Evolutionary conservation across 2,888 invertebrate species (phyloP).

Genomic region (Iselma pallidipennis): DNA sequence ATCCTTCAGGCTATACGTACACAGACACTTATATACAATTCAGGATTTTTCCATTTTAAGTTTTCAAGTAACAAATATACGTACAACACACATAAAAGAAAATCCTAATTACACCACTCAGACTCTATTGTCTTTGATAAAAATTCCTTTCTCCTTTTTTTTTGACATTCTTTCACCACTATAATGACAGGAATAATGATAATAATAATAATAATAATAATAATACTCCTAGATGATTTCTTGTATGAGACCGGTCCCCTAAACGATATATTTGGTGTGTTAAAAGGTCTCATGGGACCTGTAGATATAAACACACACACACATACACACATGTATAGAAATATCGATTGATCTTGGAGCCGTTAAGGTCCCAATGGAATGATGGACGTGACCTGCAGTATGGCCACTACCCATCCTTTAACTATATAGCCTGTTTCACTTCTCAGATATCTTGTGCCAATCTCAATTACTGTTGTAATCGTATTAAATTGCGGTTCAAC

Average conservation of each 20-base stretch:
- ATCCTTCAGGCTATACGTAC: background rate
- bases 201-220: background rate
- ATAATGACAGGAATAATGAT: background rate
- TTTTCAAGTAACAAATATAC: background rate
- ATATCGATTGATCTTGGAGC: conserved; percentile 31
- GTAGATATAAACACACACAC: background rate
- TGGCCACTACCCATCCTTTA: conserved; percentile 11
- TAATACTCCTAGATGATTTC: background rate
- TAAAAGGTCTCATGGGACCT: background rate
- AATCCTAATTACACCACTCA: background rate
- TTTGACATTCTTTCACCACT: background rate
- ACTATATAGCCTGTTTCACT: background rate
- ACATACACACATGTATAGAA: background rate
- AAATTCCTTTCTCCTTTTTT: background rate
- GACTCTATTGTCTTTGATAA: background rate
- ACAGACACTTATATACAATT: background rate
- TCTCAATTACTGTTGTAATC: conserved; percentile 31
- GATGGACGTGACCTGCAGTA: conserved; percentile 30
- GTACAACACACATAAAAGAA: background rate
- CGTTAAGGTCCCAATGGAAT: conserved; percentile 27
- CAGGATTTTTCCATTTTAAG: background rate
- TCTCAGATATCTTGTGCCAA: conserved; percentile 27
- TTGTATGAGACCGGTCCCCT: background rate
- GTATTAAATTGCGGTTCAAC: conserved; percentile 22
- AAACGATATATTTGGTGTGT: background rate